Base-by-base conservation (phyloP, 2,888 invertebrate species). In the Oxytorus armatus region DNA sequence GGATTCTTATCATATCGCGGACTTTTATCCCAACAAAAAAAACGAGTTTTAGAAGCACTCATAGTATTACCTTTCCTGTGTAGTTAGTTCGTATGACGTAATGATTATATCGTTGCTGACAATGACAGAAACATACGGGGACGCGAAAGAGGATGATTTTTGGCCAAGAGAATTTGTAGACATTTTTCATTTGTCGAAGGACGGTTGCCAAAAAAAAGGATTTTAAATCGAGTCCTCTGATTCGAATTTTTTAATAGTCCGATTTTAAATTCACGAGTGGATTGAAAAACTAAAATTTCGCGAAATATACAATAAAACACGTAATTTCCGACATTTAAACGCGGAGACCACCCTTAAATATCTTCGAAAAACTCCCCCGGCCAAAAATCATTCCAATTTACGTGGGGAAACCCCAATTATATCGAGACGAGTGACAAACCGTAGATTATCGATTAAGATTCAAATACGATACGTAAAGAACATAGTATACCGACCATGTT, bases 31-130 rank as follows among this genome's bases (percentile, higher is more conserved):
- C 29, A 16, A 10, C 33, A 51, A 33, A 21, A 51, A 16, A 44
- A 53, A 59, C 68, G 59, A 49, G 47, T 66, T 61, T 78, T 33
- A 70, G 65, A 70, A 10, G 55, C 47, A 57, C 39, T 44, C 14
- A n/a, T 36, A 49, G n/a, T n/a, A 49, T 18, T 8, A 14, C 44
- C 29, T 42, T 1, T 65, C 14, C 29, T 53, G 36, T 55, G 16
- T 55, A 77, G 65, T 59, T 59, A 42, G 68, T 73, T 72, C 66
- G 61, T 68, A 68, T 61, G 51, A 51, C 33, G 51, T 53, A 25
- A 66, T 33, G 21, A 21, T 47, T 10, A 68, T 47, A 72, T 57
- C 72, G 55, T 59, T 63, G 72, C 77, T 59, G 57, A 51, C 42
- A 33, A 66, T 25, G 72, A 77, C 25, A 61, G 49, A 61, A 53